These are phyloP conservation scores for Dusona sp. DNA, from an alignment of 2,888 invertebrate species.

Conservation along the genomic window DNA sequence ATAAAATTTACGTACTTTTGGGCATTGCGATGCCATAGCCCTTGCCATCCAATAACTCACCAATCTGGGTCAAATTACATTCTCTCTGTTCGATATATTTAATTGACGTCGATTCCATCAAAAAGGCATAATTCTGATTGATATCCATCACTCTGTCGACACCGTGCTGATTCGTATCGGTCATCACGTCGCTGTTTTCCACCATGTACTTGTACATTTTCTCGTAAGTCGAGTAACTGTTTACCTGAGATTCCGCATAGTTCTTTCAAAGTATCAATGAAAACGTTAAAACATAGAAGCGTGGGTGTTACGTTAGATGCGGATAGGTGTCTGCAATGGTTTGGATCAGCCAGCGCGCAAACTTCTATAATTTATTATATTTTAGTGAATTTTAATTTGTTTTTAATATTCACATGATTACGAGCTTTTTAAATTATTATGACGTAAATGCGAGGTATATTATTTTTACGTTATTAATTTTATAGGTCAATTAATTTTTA, in stretches of 20 bases:
- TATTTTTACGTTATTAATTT: neutral
- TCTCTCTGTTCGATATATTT: conserved; percentile 93
- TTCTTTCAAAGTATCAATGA: conserved; percentile 63
- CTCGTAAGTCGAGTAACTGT: conserved; percentile 91
- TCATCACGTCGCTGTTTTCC: conserved; percentile 87
- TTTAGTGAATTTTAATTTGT: neutral
- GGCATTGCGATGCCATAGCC: conserved; percentile 95
- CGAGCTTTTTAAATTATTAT: neutral
- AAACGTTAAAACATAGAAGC: conserved; percentile 26
- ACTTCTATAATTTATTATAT: neutral
- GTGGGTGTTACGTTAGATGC: conserved; percentile 19
- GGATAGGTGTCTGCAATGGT: neutral
- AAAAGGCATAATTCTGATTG: conserved; percentile 90
- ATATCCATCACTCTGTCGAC: conserved; percentile 86
- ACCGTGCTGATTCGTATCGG: conserved; percentile 88
- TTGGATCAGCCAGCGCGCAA: neutral
- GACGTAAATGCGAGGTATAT: neutral
- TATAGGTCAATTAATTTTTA: neutral
- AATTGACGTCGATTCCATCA: conserved; percentile 96
- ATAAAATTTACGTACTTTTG: conserved; percentile 87
- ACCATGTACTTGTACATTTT: conserved; percentile 94
- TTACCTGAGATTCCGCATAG: conserved; percentile 87
- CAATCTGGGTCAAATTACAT: conserved; percentile 91
- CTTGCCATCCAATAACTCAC: conserved; percentile 91
- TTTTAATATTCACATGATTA: neutral